Evolutionary conservation across 2,888 invertebrate genomes (phyloP).

Genomic region (Mantis religiosa): DNA sequence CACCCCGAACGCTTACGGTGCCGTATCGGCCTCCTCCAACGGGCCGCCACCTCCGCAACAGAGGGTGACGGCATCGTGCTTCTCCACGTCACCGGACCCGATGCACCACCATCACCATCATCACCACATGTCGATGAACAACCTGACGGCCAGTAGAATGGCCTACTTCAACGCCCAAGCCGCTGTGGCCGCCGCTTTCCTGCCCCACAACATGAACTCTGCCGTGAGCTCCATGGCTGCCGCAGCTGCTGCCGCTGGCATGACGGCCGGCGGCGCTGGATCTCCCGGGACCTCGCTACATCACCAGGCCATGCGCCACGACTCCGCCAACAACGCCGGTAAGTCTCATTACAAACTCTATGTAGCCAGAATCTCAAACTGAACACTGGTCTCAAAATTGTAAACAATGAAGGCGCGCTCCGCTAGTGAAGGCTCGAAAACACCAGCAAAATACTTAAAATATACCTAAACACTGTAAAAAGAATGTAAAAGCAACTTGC

Average conservation of each 20-base stretch:
- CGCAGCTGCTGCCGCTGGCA: conserved; percentile 43
- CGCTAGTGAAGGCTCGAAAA: too few relatives aligned
- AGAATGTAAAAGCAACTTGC: too few relatives aligned
- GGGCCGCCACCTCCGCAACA: conserved; percentile 45
- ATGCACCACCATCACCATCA: conserved; percentile 46
- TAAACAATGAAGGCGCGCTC: too few relatives aligned
- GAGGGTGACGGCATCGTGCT: conserved; percentile 45
- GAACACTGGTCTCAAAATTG: too few relatives aligned
- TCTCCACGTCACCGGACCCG: conserved; percentile 37
- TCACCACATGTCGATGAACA: conserved; percentile 58
- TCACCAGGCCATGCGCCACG: conserved; percentile 38
- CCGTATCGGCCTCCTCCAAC: conserved; percentile 40
- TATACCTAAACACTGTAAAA: too few relatives aligned
- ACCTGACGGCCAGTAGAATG: conserved; percentile 52
- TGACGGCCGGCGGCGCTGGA: conserved; percentile 49
- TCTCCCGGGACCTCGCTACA: conserved; percentile 35
- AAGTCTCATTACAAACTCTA: conserved; percentile 32
- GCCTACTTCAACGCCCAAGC: conserved; percentile 89
- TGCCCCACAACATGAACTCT: conserved; percentile 62
- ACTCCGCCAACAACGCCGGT: conserved; percentile 42
- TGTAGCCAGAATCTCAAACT: too few relatives aligned
- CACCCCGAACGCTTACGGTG: conserved; percentile 47
- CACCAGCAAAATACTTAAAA: too few relatives aligned
- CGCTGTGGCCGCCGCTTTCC: conserved; percentile 83
- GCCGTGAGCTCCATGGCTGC: conserved; percentile 42